Base-by-base conservation (phyloP, 2,113 vertebrate species). In the Nesoenas mayeri region DNA sequence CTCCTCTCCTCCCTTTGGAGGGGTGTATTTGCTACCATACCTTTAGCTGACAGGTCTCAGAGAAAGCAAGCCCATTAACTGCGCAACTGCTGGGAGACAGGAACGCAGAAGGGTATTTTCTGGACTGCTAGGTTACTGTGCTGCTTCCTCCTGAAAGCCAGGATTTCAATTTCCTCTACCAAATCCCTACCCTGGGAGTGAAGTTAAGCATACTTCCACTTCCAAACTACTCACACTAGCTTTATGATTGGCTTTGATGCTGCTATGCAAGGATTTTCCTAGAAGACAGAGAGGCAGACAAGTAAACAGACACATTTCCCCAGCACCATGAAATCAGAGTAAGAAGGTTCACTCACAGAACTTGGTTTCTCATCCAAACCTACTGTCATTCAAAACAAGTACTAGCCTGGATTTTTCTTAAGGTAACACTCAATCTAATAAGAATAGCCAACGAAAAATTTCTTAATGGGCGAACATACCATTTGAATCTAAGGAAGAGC, bases 381-480 rank as follows among this genome's bases (percentile, higher is more conserved):
- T 24, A 66, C 29, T 12, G 62, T 70, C 28, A 74, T 47, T 81
- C 54, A 83, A 87, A 94, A 42, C 32, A 80, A 51, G 5, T 16
- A 75, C 6, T 21, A 38, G 42, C 12, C 67, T 1, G 2, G 6
- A 20, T 34, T 73, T 75, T 87, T 79, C 36, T 47, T 29, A 92
- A 50, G 22, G 29, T 53, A 4, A 70, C 25, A 78, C 3, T 5
- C 51, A 51, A 24, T 67, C 17, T 26, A 66, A 79, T 8, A 3
- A 6, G 6, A 80, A 9, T 6, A 51, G 26, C 16, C 5, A 6
- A 66, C 22, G 83, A 62, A 47, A 65, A 19, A 11, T 8, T 70
- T 77, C 36, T 36, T 62, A 66, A 61, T 44, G 28, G 53, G 34
- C 74, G 90, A 94, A 97, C 92, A 54, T 98, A 98, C 98, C 98